Evolutionary conservation across 1,140 invertebrate genomes (phyloP), one percentile per base, ranked within the genome.

Genomic region (Drosophila nigromelanica): DNA sequence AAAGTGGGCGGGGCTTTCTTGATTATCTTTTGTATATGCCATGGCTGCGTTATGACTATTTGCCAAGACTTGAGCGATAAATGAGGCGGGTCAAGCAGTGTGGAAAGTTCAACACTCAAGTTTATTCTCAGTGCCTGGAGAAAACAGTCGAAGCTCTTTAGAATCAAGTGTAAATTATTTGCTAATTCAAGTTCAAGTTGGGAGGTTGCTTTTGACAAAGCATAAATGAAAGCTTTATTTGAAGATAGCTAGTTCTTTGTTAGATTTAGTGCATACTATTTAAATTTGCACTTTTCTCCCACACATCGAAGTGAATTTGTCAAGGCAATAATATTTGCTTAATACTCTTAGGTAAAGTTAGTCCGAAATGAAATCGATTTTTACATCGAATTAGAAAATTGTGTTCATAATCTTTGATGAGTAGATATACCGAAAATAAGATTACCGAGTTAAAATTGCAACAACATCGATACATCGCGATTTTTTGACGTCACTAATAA

Each of bases 111-210:
- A 40, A 40, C 39, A 40, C 47, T 21, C 5, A n/a, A 21, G 12
- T 27, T 35, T 35, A 35, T 35, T 35, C 27, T 27, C 27, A 27
- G 27, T 35, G 7, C 33, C 5, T 3, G 39, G 37, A 39, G 4
- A n/a, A 58, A 43, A 21, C 14, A 30, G 14, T 50, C 15, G 27
- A 50, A 27, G 14, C 2, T 33, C 48, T 14, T 27, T 50, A 1
- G 4, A 15, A 27, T 21, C 6, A 24, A 39, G 27, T 63, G 27
- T n/a, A 12, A 56, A 15, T 27, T 55, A 10, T 47, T 55, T 35
- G 40, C 15, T 47, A 56, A 52, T 47, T 66, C 12, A 63, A 60
- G 56, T 37, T 60, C 40, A 47, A 10, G 24, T 51, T 33, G 7
- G 3, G 24, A 30, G 27, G 12, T 12, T 47, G 11, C 12, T 6